A percentile compares a stretch with the other conserved stretches of the same genome.
Evolutionary conservation across 2,888 invertebrate genomes (phyloP).

Genomic region (Xylota segnis): DNA sequence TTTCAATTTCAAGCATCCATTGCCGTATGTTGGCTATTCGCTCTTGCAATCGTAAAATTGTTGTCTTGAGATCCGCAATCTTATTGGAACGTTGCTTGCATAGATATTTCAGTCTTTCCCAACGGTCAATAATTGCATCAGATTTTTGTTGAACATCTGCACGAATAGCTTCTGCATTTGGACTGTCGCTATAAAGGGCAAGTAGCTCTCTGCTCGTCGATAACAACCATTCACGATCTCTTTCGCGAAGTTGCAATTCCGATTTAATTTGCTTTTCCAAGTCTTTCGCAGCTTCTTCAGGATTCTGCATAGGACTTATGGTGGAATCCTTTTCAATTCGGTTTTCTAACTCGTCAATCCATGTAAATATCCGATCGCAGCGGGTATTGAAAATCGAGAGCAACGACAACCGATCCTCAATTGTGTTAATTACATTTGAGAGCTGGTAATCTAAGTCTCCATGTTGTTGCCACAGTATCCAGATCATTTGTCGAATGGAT

Average conservation of each 20-base stretch:
- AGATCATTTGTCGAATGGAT: slow-evolving; percentile 90
- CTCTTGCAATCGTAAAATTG: slow-evolving; percentile 89
- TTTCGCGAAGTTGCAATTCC: slow-evolving; percentile 90
- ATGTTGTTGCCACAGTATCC: slow-evolving; percentile 92
- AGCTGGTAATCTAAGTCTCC: slow-evolving; percentile 92
- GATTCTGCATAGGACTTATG: slow-evolving; percentile 87
- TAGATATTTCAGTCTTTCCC: slow-evolving; percentile 88
- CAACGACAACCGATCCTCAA: slow-evolving; percentile 90
- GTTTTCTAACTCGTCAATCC: slow-evolving; percentile 89
- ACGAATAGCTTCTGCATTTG: slow-evolving; percentile 87
- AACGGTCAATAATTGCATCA: slow-evolving; percentile 88
- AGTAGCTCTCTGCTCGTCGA: slow-evolving; percentile 88
- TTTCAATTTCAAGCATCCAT: slow-evolving; percentile 90
- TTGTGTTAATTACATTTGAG: slow-evolving; percentile 88
- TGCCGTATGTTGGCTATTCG: slow-evolving; percentile 89
- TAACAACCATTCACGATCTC: slow-evolving; percentile 91
- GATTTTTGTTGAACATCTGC: slow-evolving; percentile 86
- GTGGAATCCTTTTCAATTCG: slow-evolving; percentile 87
- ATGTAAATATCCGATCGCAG: slow-evolving; percentile 87
- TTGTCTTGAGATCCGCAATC: slow-evolving; percentile 89
- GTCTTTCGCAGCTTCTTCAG: slow-evolving; percentile 89
- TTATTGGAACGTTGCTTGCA: slow-evolving; percentile 89
- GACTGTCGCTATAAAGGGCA: slow-evolving; percentile 87
- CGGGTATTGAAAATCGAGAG: slow-evolving; percentile 90
- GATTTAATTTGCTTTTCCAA: slow-evolving; percentile 91